These are phyloP conservation scores for Gnathonemus echidnorhynchus DNA, from an alignment of 2,113 vertebrate genomes.

Conservation along the genomic window DNA sequence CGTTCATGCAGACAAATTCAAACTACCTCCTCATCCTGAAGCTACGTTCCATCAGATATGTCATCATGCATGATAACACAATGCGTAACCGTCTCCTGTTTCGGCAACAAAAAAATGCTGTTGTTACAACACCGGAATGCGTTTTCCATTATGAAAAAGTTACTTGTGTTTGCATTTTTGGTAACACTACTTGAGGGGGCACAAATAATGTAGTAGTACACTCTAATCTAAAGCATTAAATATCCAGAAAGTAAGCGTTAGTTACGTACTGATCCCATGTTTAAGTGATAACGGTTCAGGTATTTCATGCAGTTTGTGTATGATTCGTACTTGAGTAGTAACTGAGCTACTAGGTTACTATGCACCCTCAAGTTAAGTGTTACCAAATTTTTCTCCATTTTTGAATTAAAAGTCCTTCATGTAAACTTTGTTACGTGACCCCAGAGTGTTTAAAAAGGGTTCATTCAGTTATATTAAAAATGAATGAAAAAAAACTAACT, in stretches of 20 bases:
- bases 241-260: not conserved
- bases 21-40: not conserved
- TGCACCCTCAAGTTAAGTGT: not conserved
- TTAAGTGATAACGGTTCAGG: not conserved
- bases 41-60: not conserved
- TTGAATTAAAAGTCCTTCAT: not conserved
- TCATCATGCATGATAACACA: not conserved
- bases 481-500: not conserved
- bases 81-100: not conserved
- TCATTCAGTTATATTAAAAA: not conserved
- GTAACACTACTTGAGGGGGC: not conserved
- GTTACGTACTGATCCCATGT: not conserved
- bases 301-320: not conserved
- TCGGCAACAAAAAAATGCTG: not conserved
- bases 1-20: not conserved
- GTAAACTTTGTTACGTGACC: not conserved
- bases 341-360: not conserved
- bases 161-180: not conserved
- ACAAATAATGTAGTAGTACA: not conserved
- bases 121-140: not conserved
- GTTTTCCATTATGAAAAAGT: not conserved
- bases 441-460: not conserved
- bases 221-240: not conserved
- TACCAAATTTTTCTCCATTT: not conserved
- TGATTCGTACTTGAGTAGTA: not conserved